A percentile compares a stretch with the other conserved stretches of the same genome.
Evolutionary conservation across 2,888 invertebrate species (phyloP).

Genomic region (Himalopsyche japonica): DNA sequence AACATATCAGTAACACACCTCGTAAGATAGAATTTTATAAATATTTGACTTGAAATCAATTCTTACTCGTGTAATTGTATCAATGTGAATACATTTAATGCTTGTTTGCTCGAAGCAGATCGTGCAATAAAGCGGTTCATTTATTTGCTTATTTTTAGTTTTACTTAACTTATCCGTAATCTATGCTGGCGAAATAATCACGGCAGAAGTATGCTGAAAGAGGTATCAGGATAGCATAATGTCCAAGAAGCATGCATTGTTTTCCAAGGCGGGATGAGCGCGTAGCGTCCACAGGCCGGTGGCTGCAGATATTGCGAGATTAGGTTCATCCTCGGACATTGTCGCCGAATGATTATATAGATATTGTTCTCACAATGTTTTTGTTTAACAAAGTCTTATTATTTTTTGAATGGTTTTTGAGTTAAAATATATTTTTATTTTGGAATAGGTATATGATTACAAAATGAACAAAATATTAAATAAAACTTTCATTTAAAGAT

Average conservation of each 20-base stretch:
- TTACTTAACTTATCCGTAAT: constrained; percentile 25
- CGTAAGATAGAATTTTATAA: too few species aligned
- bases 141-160: constrained; percentile 9
- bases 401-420: too few species aligned
- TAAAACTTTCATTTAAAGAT: too few species aligned
- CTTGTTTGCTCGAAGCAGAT: background rate
- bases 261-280: constrained; percentile 27
- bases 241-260: constrained; percentile 38
- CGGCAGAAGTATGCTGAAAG: constrained; percentile 7
- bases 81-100: background rate
- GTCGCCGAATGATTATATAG: background rate
- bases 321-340: constrained; percentile 22
- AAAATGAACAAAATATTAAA: too few species aligned
- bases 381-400: too few species aligned
- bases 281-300: constrained; percentile 27
- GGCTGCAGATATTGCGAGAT: constrained; percentile 36
- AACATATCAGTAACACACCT: too few species aligned
- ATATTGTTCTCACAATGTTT: too few species aligned
- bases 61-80: background rate
- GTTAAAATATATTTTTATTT: too few species aligned
- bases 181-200: constrained; percentile 25
- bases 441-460: too few species aligned
- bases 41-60: too few species aligned
- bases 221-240: constrained; percentile 37
- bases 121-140: background rate